Evolutionary conservation across 2,888 invertebrate genomes (phyloP).

Genomic region (Scaptomyza reducta): DNA sequence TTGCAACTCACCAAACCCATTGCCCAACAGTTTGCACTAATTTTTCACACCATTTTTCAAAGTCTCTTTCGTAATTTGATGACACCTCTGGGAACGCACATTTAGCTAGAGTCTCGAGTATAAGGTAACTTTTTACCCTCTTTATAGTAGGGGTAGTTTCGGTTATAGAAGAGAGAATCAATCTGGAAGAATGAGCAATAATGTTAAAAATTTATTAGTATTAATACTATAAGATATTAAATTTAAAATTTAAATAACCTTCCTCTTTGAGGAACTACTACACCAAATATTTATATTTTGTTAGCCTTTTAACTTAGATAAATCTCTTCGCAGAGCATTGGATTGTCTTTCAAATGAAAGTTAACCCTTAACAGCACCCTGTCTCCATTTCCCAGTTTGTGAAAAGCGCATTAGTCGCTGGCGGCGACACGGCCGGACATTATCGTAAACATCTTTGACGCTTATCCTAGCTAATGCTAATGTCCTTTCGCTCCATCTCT

Average conservation of each 20-base stretch:
- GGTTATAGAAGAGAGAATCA: neutral
- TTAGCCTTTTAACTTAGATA: slow-evolving; percentile 46
- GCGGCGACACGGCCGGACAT: slow-evolving; percentile 53
- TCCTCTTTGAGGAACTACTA: too few relatives aligned
- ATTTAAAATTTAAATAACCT: neutral
- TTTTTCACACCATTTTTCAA: slow-evolving; percentile 72
- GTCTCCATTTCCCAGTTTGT: slow-evolving; percentile 20
- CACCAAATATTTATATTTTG: slow-evolving; percentile 19
- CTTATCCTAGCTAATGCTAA: slow-evolving; percentile 68
- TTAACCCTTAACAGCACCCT: slow-evolving; percentile 25
- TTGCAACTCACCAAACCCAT: neutral
- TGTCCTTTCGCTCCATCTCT: slow-evolving; percentile 46
- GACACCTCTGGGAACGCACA: slow-evolving; percentile 63
- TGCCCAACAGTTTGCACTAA: slow-evolving; percentile 20
- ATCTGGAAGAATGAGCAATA: neutral
- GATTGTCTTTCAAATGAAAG: slow-evolving; percentile 33
- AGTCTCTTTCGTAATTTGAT: slow-evolving; percentile 64
- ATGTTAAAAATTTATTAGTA: too few relatives aligned
- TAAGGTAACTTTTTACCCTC: neutral
- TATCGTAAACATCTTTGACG: slow-evolving; percentile 74
- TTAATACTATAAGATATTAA: neutral
- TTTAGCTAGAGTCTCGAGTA: slow-evolving; percentile 8
- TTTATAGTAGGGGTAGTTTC: slow-evolving; percentile 9
- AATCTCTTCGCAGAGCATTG: slow-evolving; percentile 38
- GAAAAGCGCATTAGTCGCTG: slow-evolving; percentile 65